These are phyloP conservation scores for Synergus umbraculus DNA, from an alignment of 2,888 invertebrate species.

Conservation along the genomic window DNA sequence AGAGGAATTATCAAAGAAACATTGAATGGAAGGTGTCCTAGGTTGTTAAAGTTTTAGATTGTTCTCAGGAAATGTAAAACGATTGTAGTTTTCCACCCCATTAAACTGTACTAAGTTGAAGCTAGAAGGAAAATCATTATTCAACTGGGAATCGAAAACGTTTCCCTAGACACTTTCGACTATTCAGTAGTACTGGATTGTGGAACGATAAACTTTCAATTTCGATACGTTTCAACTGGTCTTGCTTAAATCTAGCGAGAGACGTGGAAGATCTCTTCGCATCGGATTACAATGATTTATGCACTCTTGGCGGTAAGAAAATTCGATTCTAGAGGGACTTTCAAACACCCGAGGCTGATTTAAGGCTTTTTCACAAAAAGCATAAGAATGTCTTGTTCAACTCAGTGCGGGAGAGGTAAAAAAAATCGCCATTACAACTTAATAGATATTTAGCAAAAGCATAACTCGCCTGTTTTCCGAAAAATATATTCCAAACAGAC, in stretches of 20 bases:
- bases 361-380: background rate
- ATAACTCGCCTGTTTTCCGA: background rate
- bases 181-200: conserved; percentile 26
- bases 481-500: background rate
- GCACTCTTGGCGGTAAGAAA: conserved; percentile 17
- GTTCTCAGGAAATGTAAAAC: background rate
- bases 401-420: background rate
- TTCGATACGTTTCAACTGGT: conserved; percentile 26
- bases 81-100: conserved; percentile 18
- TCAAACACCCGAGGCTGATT: conserved; percentile 24
- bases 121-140: conserved; percentile 13
- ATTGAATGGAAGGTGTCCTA: background rate
- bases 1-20: background rate
- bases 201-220: conserved; percentile 30
- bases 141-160: conserved; percentile 24
- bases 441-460: background rate
- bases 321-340: conserved; percentile 16
- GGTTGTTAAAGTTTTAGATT: background rate
- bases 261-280: conserved; percentile 37
- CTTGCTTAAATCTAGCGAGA: conserved; percentile 42
- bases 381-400: background rate
- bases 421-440: background rate
- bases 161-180: conserved; percentile 7
- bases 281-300: conserved; percentile 48
- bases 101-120: conserved; percentile 14